phyloP scores from a whole-genome alignment of 2,113 vertebrate genomes.

The Seriola dumerili region DNA sequence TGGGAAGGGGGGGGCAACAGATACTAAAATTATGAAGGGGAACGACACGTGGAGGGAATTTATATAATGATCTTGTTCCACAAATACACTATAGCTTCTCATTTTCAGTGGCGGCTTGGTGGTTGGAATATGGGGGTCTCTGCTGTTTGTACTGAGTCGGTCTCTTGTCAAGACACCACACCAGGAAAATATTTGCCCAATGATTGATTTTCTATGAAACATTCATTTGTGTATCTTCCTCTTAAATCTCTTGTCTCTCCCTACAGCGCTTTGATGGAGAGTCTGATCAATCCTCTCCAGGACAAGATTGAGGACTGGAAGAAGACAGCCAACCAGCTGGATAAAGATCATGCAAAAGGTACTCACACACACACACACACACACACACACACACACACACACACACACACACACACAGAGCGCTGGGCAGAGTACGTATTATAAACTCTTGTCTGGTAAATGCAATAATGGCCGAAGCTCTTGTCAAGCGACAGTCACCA shows the following conservation, averaged over 20 bases:
- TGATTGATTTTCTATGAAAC: neutral
- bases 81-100: conserved; percentile 7
- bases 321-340: conserved; percentile 95
- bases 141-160: neutral
- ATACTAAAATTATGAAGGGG: conserved; percentile 32
- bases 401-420: too few relatives aligned
- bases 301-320: conserved; percentile 99
- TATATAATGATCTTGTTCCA: conserved; percentile 11
- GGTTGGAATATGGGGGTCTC: neutral
- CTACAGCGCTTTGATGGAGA: conserved; percentile 94
- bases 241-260: conserved; percentile 18
- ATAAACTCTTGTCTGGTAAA: too few relatives aligned
- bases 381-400: too few relatives aligned
- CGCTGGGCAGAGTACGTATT: too few relatives aligned
- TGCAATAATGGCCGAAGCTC: too few relatives aligned
- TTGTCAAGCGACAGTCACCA: too few relatives aligned
- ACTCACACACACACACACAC: neutral
- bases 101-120: conserved; percentile 1
- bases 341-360: conserved; percentile 99
- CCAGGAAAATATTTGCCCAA: neutral
- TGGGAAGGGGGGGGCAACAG: neutral
- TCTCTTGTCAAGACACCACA: neutral
- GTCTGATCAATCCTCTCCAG: conserved; percentile 95
- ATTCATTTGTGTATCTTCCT: neutral
- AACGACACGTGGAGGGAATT: conserved; percentile 23